phyloP scores from a whole-genome alignment of 2,888 invertebrate genomes.

The Andrena praecox region DNA sequence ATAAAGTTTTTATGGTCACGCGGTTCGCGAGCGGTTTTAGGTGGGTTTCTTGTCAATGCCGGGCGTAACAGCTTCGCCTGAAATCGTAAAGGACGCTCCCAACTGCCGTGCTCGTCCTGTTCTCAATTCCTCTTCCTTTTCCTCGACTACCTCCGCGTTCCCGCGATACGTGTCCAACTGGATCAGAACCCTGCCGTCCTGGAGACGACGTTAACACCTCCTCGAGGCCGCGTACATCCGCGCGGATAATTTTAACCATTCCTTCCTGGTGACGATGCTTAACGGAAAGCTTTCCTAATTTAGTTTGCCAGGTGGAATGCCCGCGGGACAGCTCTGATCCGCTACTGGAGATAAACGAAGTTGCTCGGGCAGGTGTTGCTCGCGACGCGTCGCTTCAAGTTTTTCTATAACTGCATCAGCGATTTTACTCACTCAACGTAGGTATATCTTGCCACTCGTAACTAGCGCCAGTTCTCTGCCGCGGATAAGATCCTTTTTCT shows the following conservation, averaged over 20 bases:
- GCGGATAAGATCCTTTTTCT: too few relatives aligned
- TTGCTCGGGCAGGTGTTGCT: conserved; percentile 8
- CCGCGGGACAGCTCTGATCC: background rate
- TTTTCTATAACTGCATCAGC: conserved; percentile 14
- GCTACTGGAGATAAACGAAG: background rate
- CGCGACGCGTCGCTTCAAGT: background rate
- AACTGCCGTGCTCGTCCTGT: background rate
- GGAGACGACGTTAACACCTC: background rate
- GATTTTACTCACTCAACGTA: background rate
- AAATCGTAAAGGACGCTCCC: conserved; percentile 46
- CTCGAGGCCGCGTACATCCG: background rate
- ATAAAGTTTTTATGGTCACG: conserved; percentile 23
- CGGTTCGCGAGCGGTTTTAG: background rate
- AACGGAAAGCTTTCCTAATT: conserved; percentile 22
- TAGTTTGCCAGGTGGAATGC: conserved; percentile 6
- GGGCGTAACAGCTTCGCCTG: conserved; percentile 32
- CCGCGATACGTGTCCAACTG: conserved; percentile 1
- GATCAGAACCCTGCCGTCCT: conserved; percentile 7
- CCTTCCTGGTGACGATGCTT: background rate
- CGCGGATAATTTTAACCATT: background rate
- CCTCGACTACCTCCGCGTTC: background rate
- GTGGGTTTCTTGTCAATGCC: conserved; percentile 29
- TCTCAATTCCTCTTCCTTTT: background rate
- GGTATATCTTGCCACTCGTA: background rate
- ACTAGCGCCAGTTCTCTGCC: background rate